A percentile compares a stretch with the other conserved stretches of the same genome.
phyloP scores from a whole-genome alignment of 2,797 vertebrate species.

The Halcyon chelicuti region DNA sequence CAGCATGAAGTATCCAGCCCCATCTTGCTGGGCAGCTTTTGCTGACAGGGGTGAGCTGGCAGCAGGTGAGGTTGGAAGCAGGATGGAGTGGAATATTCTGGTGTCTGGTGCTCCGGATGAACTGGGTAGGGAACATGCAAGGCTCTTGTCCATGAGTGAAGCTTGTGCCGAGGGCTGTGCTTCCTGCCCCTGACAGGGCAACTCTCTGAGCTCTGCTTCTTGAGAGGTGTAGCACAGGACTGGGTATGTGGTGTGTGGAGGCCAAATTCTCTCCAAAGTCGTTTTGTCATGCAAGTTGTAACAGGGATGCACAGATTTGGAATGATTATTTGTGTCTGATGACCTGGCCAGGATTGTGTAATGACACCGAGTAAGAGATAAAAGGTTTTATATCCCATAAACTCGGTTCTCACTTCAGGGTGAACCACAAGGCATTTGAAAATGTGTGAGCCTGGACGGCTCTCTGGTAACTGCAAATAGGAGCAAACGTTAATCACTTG shows the following conservation, averaged over 20 bases:
- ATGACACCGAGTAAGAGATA: not conserved
- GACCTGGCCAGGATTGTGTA: slow-evolving; percentile 18
- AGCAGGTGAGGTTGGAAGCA: not conserved
- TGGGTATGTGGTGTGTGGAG: fast-evolving
- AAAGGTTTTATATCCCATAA: slow-evolving; percentile 34
- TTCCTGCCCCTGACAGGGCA: not conserved
- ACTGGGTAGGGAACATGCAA: not conserved
- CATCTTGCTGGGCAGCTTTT: not conserved
- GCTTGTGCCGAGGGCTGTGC: not conserved
- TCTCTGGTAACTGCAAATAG: not conserved
- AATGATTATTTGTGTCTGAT: not conserved
- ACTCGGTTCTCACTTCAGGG: not conserved
- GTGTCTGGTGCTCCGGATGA: not conserved
- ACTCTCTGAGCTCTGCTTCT: not conserved
- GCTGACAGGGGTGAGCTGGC: not conserved
- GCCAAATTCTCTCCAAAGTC: not conserved
- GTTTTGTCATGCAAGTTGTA: not conserved
- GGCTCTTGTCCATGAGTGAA: not conserved
- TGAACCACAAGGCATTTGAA: not conserved
- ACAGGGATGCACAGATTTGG: not conserved
- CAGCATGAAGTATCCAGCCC: not conserved
- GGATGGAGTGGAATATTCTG: not conserved
- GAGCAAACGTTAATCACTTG: not conserved
- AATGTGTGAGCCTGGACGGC: not conserved
- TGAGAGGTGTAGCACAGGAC: not conserved